Base-by-base conservation (phyloP, 2,888 invertebrate species). In the Phrixothrix hirtus region DNA sequence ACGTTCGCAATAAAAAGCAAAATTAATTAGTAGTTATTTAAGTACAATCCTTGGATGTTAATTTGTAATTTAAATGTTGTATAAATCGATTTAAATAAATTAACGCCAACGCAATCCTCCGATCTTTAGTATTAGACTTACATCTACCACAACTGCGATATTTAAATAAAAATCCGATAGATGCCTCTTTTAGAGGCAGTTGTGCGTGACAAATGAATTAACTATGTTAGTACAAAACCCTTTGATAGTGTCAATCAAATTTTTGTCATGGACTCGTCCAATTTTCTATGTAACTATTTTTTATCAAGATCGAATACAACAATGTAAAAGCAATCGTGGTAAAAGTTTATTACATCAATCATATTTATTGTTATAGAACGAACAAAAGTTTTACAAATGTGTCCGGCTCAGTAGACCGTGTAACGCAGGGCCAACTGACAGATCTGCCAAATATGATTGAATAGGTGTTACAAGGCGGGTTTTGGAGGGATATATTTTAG, bases 361-460 rank as follows among this genome's bases (percentile, higher is more conserved):
- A 16, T 7, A 26, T 12, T 7, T 9, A 31, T 21, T 30, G 17
- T 32, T 25, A 26, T 3, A n/a, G 17, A 26, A 13, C 36, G 25
- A 26, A 43, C 26, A 43, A 43, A 42, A 43, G 34, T 43, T 10
- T 27, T 13, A 46, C 46, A 46, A 37, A 49, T 25, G 17, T 31
- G 21, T 16, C 21, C 12, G 12, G 45, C 11, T 36, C 26, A 30
- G 7, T 25, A 25, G 32, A 34, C 21, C 51, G 34, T 45, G 21
- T 30, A 29, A 35, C 51, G 45, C 51, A 38, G 39, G 51, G 45
- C 51, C 35, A 39, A 51, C 51, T 45, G 45, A 51, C 51, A 51
- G 45, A 51, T 51, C 51, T 29, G 51, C 41, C 51, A 51, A 35
- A 47, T 44, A 35, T 51, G 51, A 51, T 51, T 46, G 51, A 51